phyloP scores from a whole-genome alignment of 1,140 invertebrate genomes.

The Brachystomella parvula region DNA sequence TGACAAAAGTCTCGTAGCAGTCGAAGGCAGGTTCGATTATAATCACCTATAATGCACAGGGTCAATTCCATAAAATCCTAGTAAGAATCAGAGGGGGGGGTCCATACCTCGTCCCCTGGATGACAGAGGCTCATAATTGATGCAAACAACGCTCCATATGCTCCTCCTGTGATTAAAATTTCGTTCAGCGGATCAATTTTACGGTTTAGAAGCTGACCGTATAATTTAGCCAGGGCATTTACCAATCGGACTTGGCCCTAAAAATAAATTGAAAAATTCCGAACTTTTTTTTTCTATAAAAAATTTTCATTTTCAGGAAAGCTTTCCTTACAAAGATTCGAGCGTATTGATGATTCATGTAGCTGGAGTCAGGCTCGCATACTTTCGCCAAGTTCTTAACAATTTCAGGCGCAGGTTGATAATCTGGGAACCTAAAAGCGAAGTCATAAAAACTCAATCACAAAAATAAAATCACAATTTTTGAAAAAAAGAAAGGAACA shows the following conservation, averaged over 20 bases:
- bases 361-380: conserved; percentile 26
- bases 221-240: conserved; percentile 75
- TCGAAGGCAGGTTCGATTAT: conserved; percentile 98
- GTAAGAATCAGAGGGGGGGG: too few relatives aligned
- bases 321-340: conserved; percentile 64
- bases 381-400: conserved; percentile 28
- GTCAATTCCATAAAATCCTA: neutral
- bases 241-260: conserved; percentile 88
- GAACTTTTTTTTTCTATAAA: conserved; percentile 7
- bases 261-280: conserved; percentile 31
- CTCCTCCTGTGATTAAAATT: conserved; percentile 80
- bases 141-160: conserved; percentile 59
- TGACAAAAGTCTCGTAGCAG: conserved; percentile 85
- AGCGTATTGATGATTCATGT: conserved; percentile 36
- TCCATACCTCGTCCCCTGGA: conserved; percentile 30
- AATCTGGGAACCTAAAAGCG: conserved; percentile 72
- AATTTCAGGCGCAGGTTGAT: conserved; percentile 32
- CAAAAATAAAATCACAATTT: neutral
- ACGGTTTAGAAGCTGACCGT: conserved; percentile 65
- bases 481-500: too few relatives aligned
- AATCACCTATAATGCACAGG: conserved; percentile 59
- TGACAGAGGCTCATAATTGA: conserved; percentile 27
- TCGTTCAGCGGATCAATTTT: conserved; percentile 72
- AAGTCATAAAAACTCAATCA: neutral
- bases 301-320: too few relatives aligned